A percentile compares a stretch with the other conserved stretches of the same genome.
Evolutionary conservation across 2,888 invertebrate genomes (phyloP).

Genomic region (Steromphala cineraria): DNA sequence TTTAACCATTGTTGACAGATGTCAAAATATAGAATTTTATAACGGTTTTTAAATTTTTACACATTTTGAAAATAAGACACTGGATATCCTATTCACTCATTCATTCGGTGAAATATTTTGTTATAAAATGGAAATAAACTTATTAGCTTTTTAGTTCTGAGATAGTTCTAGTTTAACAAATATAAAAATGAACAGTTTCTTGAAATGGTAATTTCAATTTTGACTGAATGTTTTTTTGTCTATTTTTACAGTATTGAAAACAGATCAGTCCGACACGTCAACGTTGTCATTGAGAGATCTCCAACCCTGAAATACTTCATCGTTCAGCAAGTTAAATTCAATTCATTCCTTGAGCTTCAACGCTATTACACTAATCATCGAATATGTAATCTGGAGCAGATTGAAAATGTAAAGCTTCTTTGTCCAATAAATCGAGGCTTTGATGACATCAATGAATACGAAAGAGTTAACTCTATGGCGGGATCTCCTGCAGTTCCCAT

Average conservation of each 20-base stretch:
- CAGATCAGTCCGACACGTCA: neutral
- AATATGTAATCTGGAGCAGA: constrained; percentile 30
- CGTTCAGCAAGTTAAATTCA: constrained; percentile 21
- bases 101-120: no score
- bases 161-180: no score
- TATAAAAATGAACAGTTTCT: no score
- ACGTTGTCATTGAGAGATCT: neutral
- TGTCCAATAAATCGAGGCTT: constrained; percentile 16
- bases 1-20: no score
- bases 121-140: no score
- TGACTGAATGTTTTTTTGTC: neutral
- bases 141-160: no score
- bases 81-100: no score
- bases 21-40: no score
- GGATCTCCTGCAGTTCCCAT: neutral
- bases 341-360: constrained; percentile 26
- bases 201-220: no score
- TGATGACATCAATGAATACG: neutral
- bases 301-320: constrained; percentile 15
- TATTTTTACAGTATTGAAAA: neutral
- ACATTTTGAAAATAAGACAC: no score
- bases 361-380: constrained; percentile 22
- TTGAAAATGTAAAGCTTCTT: constrained; percentile 28
- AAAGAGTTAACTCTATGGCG: neutral
- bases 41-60: no score